Base-by-base conservation (phyloP, 1,140 invertebrate species). In the Carposina sasakii region DNA sequence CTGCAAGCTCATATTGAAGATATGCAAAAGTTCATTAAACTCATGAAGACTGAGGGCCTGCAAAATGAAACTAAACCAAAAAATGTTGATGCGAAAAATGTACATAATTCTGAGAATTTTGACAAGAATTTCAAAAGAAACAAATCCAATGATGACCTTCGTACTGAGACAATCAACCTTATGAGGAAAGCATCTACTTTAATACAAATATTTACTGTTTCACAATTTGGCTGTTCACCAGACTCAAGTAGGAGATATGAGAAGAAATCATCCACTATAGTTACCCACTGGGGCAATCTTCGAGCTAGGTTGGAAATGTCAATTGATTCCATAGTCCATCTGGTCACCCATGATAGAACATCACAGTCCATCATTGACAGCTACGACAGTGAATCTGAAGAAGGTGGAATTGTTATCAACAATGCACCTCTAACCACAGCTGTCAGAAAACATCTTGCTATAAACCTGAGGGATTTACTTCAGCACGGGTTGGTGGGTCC, bases 1-100 rank as follows among this genome's bases (percentile, higher is more conserved):
- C 85, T 99, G 8, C 98, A 98, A 85, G 96, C 96, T 8, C 98
- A 99, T 82, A 96, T 99, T 39, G 90, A 92, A 36, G 98, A 99
- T 85, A 88, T 99, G 73, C 98, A 99, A 79, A 89, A 96, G 52
- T 99, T 99, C 76, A 99, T 99, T 67, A 91, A 94, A 63, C 97
- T 98, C 70, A 87, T 99, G 47, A 98, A 99, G 89, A 93, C 91
- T 42, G 93, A 95, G 71, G 88, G 90, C 89, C 89, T 60, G 86
- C 94, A 61, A 88, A 89, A 52, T 53, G 13, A 71, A 76, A 62
- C 21, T 52, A 5, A 64, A 68, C 48, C 30, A 91, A 34, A 15
- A 15, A 16, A 2, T 16, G 13, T 8, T 90, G 81, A 88, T 88
- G 60, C 92, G 88, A 55, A 90, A 58, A 74, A 81, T 50, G 53